Conservation (phyloP, 1,140 invertebrate genomes). For the Phthorimaea operculella region DNA sequence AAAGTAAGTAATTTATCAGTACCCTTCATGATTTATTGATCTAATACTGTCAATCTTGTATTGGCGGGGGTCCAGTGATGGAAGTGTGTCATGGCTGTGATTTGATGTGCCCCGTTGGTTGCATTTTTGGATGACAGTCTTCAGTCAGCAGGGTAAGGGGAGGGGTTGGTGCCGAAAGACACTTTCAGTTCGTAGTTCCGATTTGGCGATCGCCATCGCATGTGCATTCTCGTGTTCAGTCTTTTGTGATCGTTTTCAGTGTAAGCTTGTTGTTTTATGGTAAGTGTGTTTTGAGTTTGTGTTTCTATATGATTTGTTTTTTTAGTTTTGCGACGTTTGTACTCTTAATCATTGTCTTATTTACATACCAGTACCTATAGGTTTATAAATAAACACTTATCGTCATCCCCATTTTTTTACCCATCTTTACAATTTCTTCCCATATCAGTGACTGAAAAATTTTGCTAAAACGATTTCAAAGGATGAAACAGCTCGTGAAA, state of each 20-base stretch:
- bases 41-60: conserved; percentile 14
- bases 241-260: conserved; percentile 6
- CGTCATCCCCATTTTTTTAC: no score
- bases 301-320: no score
- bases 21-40: conserved; percentile 2
- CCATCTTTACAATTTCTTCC: no score
- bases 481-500: no score
- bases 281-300: background rate
- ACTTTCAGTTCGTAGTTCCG: conserved; percentile 25
- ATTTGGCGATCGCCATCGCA: conserved; percentile 19
- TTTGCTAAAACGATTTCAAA: no score
- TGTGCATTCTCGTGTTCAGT: conserved; percentile 15
- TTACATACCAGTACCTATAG: no score
- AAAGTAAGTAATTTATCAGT: background rate
- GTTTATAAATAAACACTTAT: no score
- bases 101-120: conserved; percentile 19
- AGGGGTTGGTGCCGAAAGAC: conserved; percentile 27
- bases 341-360: no score
- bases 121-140: conserved; percentile 26
- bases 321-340: no score
- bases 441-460: no score
- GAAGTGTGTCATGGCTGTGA: conserved; percentile 39
- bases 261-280: conserved; percentile 2
- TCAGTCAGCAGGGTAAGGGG: conserved; percentile 26
- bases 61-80: conserved; percentile 30